Conservation (phyloP, 2,797 vertebrate species). For the Falco rusticolus region DNA sequence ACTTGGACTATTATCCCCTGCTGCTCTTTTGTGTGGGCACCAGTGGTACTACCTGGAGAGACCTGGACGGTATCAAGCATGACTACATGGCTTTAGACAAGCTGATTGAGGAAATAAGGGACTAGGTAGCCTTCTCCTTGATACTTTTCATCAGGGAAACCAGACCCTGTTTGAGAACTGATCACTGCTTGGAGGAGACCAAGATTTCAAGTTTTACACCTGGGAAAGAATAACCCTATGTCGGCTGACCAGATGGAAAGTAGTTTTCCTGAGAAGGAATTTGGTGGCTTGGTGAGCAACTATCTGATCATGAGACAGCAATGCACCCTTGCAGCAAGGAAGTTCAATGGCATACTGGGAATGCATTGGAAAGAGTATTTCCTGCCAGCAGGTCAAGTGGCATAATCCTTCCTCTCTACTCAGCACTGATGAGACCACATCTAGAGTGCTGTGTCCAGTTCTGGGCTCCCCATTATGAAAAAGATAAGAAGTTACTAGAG, state of each 20-base stretch:
- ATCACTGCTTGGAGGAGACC: not conserved
- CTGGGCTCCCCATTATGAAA: not conserved
- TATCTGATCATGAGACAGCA: not conserved
- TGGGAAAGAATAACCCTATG: not conserved
- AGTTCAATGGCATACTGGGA: not conserved
- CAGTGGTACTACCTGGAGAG: not conserved
- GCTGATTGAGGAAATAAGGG: not conserved
- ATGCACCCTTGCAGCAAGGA: not conserved
- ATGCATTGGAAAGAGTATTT: not conserved
- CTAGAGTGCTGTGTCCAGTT: not conserved
- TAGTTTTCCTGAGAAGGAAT: not conserved
- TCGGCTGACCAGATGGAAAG: fast-evolving
- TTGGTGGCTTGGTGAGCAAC: not conserved
- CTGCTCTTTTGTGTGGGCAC: not conserved
- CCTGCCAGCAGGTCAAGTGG: not conserved
- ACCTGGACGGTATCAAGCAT: too few species aligned
- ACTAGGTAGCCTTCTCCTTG: not conserved
- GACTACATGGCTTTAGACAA: not conserved
- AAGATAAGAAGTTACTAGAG: not conserved
- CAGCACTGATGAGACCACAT: not conserved
- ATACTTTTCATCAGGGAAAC: not conserved
- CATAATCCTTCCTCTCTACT: not conserved
- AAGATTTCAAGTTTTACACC: not conserved
- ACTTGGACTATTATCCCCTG: not conserved
- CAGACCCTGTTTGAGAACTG: not conserved